Evolutionary conservation across 1,140 invertebrate genomes (phyloP), one percentile per base, ranked within the genome.

Genomic region (Brachionus asplanchnoidis): DNA sequence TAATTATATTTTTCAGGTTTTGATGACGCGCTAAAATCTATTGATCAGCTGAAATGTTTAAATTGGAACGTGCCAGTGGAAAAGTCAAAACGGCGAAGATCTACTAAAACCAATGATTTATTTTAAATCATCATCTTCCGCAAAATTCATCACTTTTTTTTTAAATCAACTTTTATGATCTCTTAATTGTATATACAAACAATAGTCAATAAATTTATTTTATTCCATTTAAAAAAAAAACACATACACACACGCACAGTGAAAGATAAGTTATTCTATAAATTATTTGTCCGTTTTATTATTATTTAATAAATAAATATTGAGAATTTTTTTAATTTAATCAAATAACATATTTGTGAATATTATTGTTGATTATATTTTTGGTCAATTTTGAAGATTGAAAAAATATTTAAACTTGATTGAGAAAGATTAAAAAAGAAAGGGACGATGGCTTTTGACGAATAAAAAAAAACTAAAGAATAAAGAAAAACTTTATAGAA

Each of bases 61-160:
- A 94, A 95, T 87, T 98, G 98, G 90, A 94, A 96, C 89, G 91
- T 99, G 86, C 96, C 97, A 0, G 94, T 97, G 20, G 97, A 99
- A 90, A 91, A 98, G 87, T 97, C 97, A 68, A 93, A 99, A 68
- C 92, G 95, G 88, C 96, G 82, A 8, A 82, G 17, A 14, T 65
- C 79, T 20, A 46, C 40, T 1, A 78, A 78, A 97, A 26, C 28
- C 11, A 70, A 36, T 12, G 36, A 70, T 70, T 23, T 60, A 60
- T 60, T 60, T 20, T 60, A 60, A 20, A 17, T 23, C 46, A 17
- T 17, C 3, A 53, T 53, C 46, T 53, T 53, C 46, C 46, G 46
- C 46, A 53, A 17, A n/a, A 60, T 20, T 60, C 53, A 60, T 3
- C 53, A 20, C 20, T 60, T 60, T 23, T 60, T 53, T n/a, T 60